Conservation (phyloP, 2,113 vertebrate species). For the Dasyornis broadbenti region DNA sequence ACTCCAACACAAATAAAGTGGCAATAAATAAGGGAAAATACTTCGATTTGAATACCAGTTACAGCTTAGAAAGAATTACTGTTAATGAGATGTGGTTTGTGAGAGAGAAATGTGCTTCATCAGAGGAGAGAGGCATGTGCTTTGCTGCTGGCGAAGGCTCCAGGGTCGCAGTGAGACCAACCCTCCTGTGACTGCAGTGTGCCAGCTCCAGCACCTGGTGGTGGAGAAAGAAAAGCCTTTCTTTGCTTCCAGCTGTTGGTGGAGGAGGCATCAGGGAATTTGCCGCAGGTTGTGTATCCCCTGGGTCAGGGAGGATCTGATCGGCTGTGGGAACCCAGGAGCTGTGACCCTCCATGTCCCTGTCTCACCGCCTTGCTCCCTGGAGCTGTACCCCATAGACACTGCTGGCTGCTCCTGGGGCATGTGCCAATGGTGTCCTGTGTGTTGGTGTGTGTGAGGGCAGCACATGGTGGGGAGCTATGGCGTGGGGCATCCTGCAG, state of each 20-base stretch:
- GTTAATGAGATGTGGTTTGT: neutral
- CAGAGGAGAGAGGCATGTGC: neutral
- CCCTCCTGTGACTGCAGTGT: neutral
- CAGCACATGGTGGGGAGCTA: neutral
- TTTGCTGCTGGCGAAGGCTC: neutral
- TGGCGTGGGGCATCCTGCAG: neutral
- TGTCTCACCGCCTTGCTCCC: neutral
- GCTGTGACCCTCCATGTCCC: neutral
- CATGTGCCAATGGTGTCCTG: neutral
- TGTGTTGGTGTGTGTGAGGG: neutral
- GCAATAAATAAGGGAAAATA: constrained; percentile 34
- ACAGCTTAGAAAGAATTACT: neutral
- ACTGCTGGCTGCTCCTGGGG: neutral
- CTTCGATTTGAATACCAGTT: constrained; percentile 4
- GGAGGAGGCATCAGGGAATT: neutral
- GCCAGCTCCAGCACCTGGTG: fast-evolving
- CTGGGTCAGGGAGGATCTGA: neutral
- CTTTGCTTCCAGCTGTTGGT: fast-evolving
- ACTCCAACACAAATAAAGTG: constrained; percentile 13
- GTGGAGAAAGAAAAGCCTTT: too few relatives aligned
- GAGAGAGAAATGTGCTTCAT: neutral
- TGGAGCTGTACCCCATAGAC: neutral
- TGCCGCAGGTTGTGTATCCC: neutral
- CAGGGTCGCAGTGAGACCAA: fast-evolving
- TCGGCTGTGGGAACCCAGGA: neutral